These are phyloP conservation scores for Nematopogon swammerdamellus DNA, from an alignment of 2,888 invertebrate genomes.

Conservation along the genomic window DNA sequence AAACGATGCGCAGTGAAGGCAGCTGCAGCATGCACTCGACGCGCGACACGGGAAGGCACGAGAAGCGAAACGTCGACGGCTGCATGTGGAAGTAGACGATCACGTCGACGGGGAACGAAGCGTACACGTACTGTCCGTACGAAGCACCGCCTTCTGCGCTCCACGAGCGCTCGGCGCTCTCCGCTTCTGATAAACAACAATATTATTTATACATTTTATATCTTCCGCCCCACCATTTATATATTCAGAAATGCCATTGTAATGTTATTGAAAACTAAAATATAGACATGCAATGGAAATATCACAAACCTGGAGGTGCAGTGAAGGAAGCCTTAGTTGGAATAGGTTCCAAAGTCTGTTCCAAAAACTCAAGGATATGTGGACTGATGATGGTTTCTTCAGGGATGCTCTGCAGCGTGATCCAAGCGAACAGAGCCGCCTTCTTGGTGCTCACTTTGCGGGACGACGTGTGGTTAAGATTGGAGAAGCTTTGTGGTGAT, in stretches of 20 bases:
- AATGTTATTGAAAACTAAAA: no score
- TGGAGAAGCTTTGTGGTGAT: conserved; percentile 29
- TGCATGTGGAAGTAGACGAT: conserved; percentile 99
- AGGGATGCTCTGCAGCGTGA: conserved; percentile 95
- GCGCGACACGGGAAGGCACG: conserved; percentile 90
- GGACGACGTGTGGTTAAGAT: conserved; percentile 13
- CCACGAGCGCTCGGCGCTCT: conserved; percentile 20
- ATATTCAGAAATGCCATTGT: no score
- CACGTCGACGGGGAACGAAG: conserved; percentile 97
- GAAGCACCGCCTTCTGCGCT: conserved; percentile 51
- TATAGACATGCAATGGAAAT: not conserved
- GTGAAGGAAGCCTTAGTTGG: conserved; percentile 62
- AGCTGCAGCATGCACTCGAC: conserved; percentile 95
- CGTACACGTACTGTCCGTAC: conserved; percentile 79
- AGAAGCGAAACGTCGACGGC: conserved; percentile 94
- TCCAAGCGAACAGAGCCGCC: conserved; percentile 90
- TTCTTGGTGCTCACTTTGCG: conserved; percentile 73
- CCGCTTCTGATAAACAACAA: no score
- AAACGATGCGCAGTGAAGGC: conserved; percentile 95
- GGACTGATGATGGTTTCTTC: conserved; percentile 98
- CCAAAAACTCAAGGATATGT: conserved; percentile 93
- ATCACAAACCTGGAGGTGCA: conserved; percentile 20
- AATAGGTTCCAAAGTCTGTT: conserved; percentile 95
- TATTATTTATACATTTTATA: no score
- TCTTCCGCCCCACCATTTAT: no score